Percentiles rank a stretch among this genome's conserved stretches.
Conservation (phyloP, 30 jellyfish, hydroid and myxozoan species). For the Euphysa ruthae region DNA sequence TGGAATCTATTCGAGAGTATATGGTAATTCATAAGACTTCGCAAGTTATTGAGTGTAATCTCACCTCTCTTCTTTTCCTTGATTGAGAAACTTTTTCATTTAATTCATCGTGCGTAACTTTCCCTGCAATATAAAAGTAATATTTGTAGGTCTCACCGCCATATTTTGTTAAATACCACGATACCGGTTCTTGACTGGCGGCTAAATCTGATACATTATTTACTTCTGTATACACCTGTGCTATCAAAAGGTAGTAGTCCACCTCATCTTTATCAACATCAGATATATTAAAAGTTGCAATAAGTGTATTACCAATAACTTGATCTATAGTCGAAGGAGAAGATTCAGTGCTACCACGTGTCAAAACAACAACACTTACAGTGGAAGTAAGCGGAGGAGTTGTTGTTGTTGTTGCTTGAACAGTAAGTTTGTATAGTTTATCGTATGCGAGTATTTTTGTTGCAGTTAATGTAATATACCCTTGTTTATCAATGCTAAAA, state of each 20-base stretch:
- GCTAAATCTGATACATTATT: neutral
- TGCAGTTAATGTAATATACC: slow-evolving; percentile 26
- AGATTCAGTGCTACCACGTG: neutral
- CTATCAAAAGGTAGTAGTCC: slow-evolving; percentile 37
- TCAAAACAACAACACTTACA: neutral
- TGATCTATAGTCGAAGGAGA: slow-evolving; percentile 6
- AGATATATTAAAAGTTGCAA: slow-evolving; percentile 30
- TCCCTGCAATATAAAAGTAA: slow-evolving; percentile 49
- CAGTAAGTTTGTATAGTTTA: neutral
- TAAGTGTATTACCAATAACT: slow-evolving; percentile 45
- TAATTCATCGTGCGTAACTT: slow-evolving; percentile 15
- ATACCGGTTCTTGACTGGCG: slow-evolving; percentile 26
- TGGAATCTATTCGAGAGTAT: too few relatives aligned
- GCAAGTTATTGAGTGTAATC: too few relatives aligned
- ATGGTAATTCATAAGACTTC: too few relatives aligned
- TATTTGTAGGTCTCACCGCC: slow-evolving; percentile 12
- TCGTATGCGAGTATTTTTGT: neutral
- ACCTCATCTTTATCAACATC: slow-evolving; percentile 53
- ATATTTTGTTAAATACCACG: slow-evolving; percentile 38
- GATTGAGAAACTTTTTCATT: neutral
- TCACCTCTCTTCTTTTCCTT: slow-evolving; percentile 58
- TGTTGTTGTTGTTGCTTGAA: neutral
- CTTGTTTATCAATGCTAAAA: slow-evolving; percentile 35
- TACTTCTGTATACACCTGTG: slow-evolving; percentile 37
- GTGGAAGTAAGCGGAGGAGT: neutral